Evolutionary conservation across 2,888 invertebrate species (phyloP), one percentile per base, ranked within the genome.

Genomic region (Charanyca ferruginea): DNA sequence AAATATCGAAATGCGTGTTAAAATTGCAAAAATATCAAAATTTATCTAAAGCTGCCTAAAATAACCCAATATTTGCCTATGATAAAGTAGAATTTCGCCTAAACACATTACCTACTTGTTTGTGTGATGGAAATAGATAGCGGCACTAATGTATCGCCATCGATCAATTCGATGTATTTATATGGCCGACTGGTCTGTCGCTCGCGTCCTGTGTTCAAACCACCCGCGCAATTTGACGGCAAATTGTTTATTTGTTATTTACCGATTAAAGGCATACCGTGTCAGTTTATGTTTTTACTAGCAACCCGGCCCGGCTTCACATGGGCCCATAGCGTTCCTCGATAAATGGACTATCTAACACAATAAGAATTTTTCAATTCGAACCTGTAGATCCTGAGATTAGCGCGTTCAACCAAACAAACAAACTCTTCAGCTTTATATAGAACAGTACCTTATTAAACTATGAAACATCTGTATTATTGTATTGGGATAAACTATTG

Each of bases 131-230:
- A 57, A 66, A 74, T 63, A 67, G 62, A 72, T 66, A 59, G 52
- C 68, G 64, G 18, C 70, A 75, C 75, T 83, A 81, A 85, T 80
- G 78, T 79, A 79, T 76, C 66, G 72, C 52, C 63, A 80, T 83
- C 80, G 81, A 85, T 84, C 83, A 80, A 53, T 67, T 60, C 62
- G 38, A 54, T 70, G 59, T 73, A 80, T 80, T 79, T 76, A 76
- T 80, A 77, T 66, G 48, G 65, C 63, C 62, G 59, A 71, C 60
- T 48, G 45, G 73, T 52, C 64, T 51, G 58, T 68, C 76, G 57
- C 64, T 47, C 64, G 45, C 54, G 77, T 77, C 77, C 66, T 79
- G 58, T 52, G 61, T 64, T 68, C 54, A 48, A 64, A 60, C 48
- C 45, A 42, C 58, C 18, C 62, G 54, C 47, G 61, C 60, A 64